phyloP scores from a whole-genome alignment of 2,888 invertebrate genomes.

The Ceramica pisi region DNA sequence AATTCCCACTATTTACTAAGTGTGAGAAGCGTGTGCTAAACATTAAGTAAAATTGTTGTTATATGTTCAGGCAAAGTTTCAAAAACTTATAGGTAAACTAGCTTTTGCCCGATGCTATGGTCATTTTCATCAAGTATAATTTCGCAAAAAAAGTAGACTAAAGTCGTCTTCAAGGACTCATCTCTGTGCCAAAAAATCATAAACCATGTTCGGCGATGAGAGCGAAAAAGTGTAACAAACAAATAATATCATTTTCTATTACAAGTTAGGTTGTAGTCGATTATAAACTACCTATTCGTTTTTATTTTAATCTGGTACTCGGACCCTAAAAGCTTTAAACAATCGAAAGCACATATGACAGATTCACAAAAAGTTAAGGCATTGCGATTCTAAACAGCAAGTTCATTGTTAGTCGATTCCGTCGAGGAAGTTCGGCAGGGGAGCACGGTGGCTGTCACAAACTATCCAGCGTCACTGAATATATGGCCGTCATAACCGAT shows the following conservation, averaged over 20 bases:
- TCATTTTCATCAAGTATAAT: too few species aligned
- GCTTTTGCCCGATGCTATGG: too few species aligned
- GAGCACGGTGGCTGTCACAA: slow-evolving; percentile 85
- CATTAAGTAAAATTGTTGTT: not conserved
- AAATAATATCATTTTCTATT: too few species aligned
- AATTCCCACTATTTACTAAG: slow-evolving; percentile 22
- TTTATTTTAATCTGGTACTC: not conserved
- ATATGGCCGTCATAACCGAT: slow-evolving; percentile 78
- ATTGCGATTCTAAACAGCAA: slow-evolving; percentile 72
- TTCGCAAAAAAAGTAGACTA: too few species aligned
- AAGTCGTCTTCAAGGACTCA: too few species aligned
- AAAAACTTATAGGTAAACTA: too few species aligned
- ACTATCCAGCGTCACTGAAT: slow-evolving; percentile 79
- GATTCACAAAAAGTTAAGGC: slow-evolving; percentile 46
- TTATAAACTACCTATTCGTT: too few species aligned
- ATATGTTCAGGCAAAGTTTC: too few species aligned
- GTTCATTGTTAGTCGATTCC: slow-evolving; percentile 76
- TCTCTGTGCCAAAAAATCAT: too few species aligned
- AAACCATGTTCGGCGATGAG: too few species aligned
- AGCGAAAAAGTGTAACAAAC: too few species aligned
- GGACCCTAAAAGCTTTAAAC: not conserved
- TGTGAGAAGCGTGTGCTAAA: not conserved
- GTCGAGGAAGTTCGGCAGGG: slow-evolving; percentile 72
- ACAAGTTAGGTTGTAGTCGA: too few species aligned
- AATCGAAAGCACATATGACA: slow-evolving; percentile 19